phyloP scores from a whole-genome alignment of 30 jellyfish, hydroid and myxozoan genomes.

The Cassiopea andromeda region DNA sequence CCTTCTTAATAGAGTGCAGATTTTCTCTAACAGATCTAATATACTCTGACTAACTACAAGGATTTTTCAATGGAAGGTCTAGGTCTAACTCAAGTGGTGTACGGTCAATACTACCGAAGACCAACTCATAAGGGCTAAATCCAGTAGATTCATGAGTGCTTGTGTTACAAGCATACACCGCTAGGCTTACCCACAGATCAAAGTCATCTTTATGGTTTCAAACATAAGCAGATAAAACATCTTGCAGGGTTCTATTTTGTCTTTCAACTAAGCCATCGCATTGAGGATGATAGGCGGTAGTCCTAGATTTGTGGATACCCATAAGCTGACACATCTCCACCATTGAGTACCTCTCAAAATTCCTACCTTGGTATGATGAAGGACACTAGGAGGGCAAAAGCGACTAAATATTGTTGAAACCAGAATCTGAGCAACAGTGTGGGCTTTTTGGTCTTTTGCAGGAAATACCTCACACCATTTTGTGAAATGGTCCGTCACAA shows the following conservation, averaged over 20 bases:
- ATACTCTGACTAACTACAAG: background rate
- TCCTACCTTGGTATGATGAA: conserved; percentile 74
- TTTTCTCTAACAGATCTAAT: too few relatives aligned
- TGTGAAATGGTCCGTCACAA: conserved; percentile 56
- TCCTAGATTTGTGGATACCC: conserved; percentile 37
- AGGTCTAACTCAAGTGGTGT: conserved; percentile 16
- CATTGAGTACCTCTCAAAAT: conserved; percentile 51
- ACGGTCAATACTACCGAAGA: conserved; percentile 37
- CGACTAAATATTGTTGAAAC: conserved; percentile 32
- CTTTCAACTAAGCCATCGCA: too few relatives aligned
- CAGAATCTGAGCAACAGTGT: conserved; percentile 12
- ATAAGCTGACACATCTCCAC: conserved; percentile 35
- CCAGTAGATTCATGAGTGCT: conserved; percentile 67
- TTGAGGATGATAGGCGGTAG: too few relatives aligned
- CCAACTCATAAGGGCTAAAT: conserved; percentile 53
- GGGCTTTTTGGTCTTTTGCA: conserved; percentile 51
- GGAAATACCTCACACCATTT: background rate
- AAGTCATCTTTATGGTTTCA: conserved; percentile 28
- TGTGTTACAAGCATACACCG: conserved; percentile 57
- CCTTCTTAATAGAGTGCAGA: too few relatives aligned
- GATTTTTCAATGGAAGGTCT: conserved; percentile 10
- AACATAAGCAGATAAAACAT: conserved; percentile 33
- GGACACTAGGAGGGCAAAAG: conserved; percentile 51
- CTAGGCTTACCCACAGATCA: conserved; percentile 33
- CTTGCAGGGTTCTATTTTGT: conserved; percentile 39